Evolutionary conservation across 2,888 invertebrate species (phyloP).

Genomic region (Carterocephalus palaemon): DNA sequence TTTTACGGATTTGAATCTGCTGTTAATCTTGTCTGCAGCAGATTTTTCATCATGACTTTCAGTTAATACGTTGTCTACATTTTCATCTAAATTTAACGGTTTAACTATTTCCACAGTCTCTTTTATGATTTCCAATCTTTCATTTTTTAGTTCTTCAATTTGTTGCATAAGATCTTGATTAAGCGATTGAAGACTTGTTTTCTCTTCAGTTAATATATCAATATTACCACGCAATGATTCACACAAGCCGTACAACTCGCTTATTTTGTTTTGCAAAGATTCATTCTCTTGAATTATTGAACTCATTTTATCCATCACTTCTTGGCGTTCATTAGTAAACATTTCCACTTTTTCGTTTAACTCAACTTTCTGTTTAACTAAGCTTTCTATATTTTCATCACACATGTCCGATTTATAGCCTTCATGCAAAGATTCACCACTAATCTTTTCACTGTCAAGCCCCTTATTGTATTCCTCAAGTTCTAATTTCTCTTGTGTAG

Average conservation of each 20-base stretch:
- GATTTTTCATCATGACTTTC: constrained; percentile 62
- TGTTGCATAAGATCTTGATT: constrained; percentile 61
- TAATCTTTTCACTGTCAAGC: constrained; percentile 48
- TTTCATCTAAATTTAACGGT: constrained; percentile 51
- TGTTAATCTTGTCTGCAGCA: constrained; percentile 55
- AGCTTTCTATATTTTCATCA: constrained; percentile 49
- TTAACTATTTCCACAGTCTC: constrained; percentile 62
- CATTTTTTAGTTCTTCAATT: constrained; percentile 65
- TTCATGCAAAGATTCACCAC: constrained; percentile 27
- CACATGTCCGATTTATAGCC: constrained; percentile 14
- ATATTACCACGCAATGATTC: constrained; percentile 63
- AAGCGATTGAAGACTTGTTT: constrained; percentile 52
- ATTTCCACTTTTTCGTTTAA: constrained; percentile 83
- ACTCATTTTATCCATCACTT: constrained; percentile 84
- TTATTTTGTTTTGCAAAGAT: constrained; percentile 68
- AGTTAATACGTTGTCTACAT: constrained; percentile 43
- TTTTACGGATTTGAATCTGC: constrained; percentile 65
- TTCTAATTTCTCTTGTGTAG: constrained; percentile 84
- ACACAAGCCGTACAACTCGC: constrained; percentile 74
- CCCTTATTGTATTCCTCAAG: constrained; percentile 83
- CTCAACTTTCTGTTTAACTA: constrained; percentile 82
- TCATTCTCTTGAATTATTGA: constrained; percentile 80
- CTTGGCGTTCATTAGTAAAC: constrained; percentile 83
- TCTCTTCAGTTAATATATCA: constrained; percentile 67
- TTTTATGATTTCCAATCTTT: constrained; percentile 64